Evolutionary conservation across 2,888 invertebrate genomes (phyloP).

Genomic region (Coenonympha glycerion): DNA sequence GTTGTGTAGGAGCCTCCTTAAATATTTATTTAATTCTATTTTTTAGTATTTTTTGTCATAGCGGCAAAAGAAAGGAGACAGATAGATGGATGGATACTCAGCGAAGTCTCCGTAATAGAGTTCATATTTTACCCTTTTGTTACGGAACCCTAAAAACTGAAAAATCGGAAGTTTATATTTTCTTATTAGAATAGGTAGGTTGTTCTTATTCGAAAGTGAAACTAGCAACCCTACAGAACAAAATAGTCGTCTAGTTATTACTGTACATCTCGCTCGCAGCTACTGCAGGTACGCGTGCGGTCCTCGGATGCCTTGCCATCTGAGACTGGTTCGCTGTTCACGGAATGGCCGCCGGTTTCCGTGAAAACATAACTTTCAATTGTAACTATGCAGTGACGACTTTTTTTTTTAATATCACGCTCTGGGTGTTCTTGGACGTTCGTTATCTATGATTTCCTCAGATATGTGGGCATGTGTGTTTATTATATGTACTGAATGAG

Average conservation of each 20-base stretch:
- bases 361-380: constrained; percentile 24
- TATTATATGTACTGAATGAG: neutral
- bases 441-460: neutral
- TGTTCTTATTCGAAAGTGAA: neutral
- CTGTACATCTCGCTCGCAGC: neutral
- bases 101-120: no score
- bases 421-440: constrained; percentile 8
- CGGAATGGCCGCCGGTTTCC: constrained; percentile 21
- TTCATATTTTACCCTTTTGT: no score
- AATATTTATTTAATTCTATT: no score
- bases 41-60: no score
- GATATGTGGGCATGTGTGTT: neutral
- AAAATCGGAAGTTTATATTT: no score
- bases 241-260: neutral
- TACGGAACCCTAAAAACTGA: no score
- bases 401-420: constrained; percentile 16
- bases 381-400: constrained; percentile 22
- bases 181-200: neutral
- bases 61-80: no score
- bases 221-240: neutral
- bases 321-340: constrained; percentile 18
- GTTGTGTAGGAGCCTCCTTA: no score
- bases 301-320: constrained; percentile 18
- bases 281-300: neutral
- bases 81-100: no score